Conservation (phyloP, 2,888 invertebrate species). For the Lacanobia wlatinum region DNA sequence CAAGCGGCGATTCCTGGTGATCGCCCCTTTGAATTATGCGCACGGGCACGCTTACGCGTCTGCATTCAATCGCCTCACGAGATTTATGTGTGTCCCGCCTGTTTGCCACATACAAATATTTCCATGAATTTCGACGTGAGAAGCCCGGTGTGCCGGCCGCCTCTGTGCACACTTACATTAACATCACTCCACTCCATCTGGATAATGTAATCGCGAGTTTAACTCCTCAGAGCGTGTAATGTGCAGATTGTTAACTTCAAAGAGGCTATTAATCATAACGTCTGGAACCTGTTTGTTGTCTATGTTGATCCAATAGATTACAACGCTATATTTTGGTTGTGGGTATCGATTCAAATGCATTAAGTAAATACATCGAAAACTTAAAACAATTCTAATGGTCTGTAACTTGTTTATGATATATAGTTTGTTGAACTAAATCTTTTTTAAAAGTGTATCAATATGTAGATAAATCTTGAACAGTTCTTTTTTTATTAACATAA, state of each 20-base stretch:
- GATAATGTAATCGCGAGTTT: slow-evolving; percentile 53
- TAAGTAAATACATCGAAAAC: slow-evolving; percentile 43
- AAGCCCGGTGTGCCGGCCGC: slow-evolving; percentile 63
- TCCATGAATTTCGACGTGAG: slow-evolving; percentile 81
- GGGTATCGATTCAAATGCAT: slow-evolving; percentile 32
- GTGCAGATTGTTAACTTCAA: slow-evolving; percentile 44
- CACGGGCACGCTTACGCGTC: slow-evolving; percentile 85
- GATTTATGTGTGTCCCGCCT: slow-evolving; percentile 84
- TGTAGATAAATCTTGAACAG: slow-evolving; percentile 5
- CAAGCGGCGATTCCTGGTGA: slow-evolving; percentile 88
- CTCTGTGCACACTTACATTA: slow-evolving; percentile 51
- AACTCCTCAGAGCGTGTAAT: slow-evolving; percentile 44
- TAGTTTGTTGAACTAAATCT: slow-evolving; percentile 21
- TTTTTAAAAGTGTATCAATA: background rate
- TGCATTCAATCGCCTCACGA: slow-evolving; percentile 85
- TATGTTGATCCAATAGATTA: slow-evolving; percentile 43
- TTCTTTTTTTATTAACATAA: background rate
- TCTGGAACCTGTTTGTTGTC: slow-evolving; percentile 41
- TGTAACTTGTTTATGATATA: slow-evolving; percentile 30
- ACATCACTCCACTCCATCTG: slow-evolving; percentile 50
- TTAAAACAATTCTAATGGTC: slow-evolving; percentile 22
- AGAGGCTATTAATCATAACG: slow-evolving; percentile 45
- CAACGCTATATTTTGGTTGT: slow-evolving; percentile 31
- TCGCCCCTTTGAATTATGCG: slow-evolving; percentile 90
- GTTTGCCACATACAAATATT: slow-evolving; percentile 82